A percentile compares a stretch with the other conserved stretches of the same genome.
These are phyloP conservation scores for Trichogramma evanescens DNA, from an alignment of 2,888 invertebrate species.

Conservation along the genomic window DNA sequence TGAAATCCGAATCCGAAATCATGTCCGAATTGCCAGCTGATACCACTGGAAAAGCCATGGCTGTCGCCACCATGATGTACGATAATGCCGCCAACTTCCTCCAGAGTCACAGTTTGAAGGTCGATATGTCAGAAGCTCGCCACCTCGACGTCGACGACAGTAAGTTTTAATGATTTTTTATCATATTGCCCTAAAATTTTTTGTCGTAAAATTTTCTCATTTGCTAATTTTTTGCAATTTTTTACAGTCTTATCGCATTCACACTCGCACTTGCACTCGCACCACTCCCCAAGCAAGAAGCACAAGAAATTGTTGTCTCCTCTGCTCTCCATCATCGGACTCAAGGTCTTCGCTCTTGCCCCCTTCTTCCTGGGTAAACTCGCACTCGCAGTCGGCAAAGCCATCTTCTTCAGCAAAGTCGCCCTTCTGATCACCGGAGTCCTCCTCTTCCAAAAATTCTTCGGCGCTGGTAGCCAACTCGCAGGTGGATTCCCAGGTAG, in stretches of 20 bases:
- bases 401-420: constrained; percentile 69
- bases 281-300: constrained; percentile 38
- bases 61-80: constrained; percentile 52
- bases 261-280: no score
- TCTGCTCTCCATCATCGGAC: constrained; percentile 61
- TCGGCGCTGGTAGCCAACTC: constrained; percentile 51
- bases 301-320: constrained; percentile 68
- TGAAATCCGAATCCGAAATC: constrained; percentile 48
- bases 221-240: no score
- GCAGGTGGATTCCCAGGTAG: constrained; percentile 26
- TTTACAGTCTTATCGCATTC: no score
- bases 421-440: constrained; percentile 68
- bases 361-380: constrained; percentile 67
- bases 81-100: constrained; percentile 55
- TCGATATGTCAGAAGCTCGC: constrained; percentile 42
- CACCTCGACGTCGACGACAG: no score
- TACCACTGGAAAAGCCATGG: constrained; percentile 49
- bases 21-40: constrained; percentile 52
- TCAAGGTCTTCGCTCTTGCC: constrained; percentile 64
- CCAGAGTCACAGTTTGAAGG: constrained; percentile 58
- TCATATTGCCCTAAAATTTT: no score
- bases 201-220: no score
- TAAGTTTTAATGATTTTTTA: no score
- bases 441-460: constrained; percentile 62
- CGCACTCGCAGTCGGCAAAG: constrained; percentile 68